A percentile compares a stretch with the other conserved stretches of the same genome.
phyloP scores from a whole-genome alignment of 2,113 vertebrate genomes.

The Furnarius figulus region DNA sequence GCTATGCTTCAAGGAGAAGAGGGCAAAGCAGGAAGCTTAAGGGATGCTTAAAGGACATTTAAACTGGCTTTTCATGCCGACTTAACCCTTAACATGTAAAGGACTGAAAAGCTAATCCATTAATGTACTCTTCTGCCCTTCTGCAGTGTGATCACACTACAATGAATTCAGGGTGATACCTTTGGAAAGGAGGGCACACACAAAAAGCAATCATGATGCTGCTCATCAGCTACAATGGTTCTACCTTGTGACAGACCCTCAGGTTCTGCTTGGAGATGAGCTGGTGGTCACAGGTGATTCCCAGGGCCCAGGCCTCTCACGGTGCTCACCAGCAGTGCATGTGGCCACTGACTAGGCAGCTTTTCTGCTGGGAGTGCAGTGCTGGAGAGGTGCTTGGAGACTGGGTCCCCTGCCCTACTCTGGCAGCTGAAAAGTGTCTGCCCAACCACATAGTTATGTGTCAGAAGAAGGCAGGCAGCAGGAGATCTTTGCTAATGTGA shows the following conservation, averaged over 20 bases:
- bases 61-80: neutral
- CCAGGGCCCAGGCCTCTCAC: fast-evolving
- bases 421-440: neutral
- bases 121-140: neutral
- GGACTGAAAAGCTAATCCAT: neutral
- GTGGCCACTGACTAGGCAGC: neutral
- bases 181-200: neutral
- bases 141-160: neutral
- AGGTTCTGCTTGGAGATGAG: neutral
- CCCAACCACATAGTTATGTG: neutral
- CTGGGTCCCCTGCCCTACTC: neutral
- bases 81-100: neutral
- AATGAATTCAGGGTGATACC: neutral
- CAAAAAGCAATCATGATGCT: neutral
- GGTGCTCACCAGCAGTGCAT: neutral
- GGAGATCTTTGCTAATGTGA: neutral
- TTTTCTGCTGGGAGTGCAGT: neutral
- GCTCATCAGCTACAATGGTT: neutral
- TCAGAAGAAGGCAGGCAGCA: neutral
- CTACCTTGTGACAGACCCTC: neutral
- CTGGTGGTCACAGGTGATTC: neutral
- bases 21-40: neutral
- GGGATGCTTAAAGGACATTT: neutral
- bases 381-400: neutral
- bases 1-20: neutral